A percentile compares a stretch with the other conserved stretches of the same genome.
phyloP scores from a whole-genome alignment of 2,113 vertebrate genomes.

The Xyliphius kryptos region DNA sequence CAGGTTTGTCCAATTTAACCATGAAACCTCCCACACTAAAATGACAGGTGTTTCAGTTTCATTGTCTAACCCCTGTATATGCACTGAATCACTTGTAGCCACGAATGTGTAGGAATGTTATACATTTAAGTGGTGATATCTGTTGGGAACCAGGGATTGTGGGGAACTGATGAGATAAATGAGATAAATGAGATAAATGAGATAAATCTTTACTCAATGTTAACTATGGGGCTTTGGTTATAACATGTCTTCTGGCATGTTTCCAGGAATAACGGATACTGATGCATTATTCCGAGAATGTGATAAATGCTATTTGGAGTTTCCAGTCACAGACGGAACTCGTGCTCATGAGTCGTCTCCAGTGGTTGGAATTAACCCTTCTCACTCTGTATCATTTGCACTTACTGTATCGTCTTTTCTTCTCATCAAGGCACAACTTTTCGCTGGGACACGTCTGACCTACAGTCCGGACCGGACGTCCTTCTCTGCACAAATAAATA shows the following conservation, averaged over 20 bases:
- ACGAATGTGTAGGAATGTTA: no score
- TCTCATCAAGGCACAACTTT: neutral
- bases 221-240: neutral
- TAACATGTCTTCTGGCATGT: neutral
- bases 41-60: no score
- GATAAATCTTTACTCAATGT: neutral
- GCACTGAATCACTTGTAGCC: no score
- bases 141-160: no score
- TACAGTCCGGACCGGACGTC: neutral
- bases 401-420: slow-evolving; percentile 11
- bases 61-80: no score
- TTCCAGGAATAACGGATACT: slow-evolving; percentile 5
- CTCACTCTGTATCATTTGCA: neutral
- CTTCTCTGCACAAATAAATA: neutral
- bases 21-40: no score
- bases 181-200: no score
- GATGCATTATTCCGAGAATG: neutral
- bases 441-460: neutral
- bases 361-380: slow-evolving; percentile 4
- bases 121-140: no score
- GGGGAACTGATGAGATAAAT: no score
- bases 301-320: slow-evolving; percentile 15
- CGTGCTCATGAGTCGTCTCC: neutral
- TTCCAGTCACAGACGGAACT: slow-evolving; percentile 18
- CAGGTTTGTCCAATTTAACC: no score